Conservation (phyloP, 2,888 invertebrate species). For the Sussaba pulchella region DNA sequence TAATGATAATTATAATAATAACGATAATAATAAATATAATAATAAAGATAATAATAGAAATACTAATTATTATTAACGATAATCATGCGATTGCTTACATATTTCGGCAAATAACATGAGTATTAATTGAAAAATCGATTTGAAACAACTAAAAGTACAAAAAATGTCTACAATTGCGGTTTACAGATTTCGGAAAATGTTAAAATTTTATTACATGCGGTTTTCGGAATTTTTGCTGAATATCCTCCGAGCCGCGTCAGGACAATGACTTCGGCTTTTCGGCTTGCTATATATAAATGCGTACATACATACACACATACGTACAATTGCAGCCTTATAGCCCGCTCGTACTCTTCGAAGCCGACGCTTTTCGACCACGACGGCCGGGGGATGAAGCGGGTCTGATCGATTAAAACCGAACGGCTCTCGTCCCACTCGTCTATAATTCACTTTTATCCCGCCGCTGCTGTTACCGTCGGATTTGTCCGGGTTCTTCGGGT, state of each 20-base stretch:
- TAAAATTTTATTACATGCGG: background rate
- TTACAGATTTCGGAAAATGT: too few species aligned
- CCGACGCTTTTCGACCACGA: background rate
- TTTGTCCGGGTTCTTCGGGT: background rate
- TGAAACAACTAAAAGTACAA: too few species aligned
- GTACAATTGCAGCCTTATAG: background rate
- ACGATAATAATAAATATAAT: too few species aligned
- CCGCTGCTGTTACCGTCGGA: background rate
- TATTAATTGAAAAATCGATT: too few species aligned
- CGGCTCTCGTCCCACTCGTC: background rate
- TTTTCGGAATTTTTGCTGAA: background rate
- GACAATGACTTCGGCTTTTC: background rate
- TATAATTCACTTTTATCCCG: slow-evolving; percentile 1
- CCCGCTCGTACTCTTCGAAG: slow-evolving; percentile 4
- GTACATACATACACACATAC: too few species aligned
- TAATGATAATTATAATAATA: too few species aligned
- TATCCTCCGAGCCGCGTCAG: background rate
- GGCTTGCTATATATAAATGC: background rate
- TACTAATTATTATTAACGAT: too few species aligned
- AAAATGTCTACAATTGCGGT: too few species aligned
- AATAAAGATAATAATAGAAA: too few species aligned
- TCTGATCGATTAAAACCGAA: slow-evolving; percentile 33
- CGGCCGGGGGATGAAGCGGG: background rate
- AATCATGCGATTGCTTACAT: too few species aligned
- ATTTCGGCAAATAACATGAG: too few species aligned